Percentiles rank a stretch among this genome's conserved stretches.
These are phyloP conservation scores for Leptogaster cylindrica DNA, from an alignment of 2,888 invertebrate genomes.

Conservation along the genomic window DNA sequence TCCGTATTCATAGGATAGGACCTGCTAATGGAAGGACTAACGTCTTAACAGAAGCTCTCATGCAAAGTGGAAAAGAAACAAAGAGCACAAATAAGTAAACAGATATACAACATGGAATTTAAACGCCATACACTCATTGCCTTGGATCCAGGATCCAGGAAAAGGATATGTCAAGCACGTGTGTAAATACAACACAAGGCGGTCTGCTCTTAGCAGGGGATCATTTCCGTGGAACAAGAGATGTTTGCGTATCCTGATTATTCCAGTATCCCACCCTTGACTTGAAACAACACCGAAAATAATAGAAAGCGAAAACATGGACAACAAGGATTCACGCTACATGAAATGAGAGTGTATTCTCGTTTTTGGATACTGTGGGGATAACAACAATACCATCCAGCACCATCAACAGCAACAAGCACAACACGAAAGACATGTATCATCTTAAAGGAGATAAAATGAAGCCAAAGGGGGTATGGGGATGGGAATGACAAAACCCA, in stretches of 20 bases:
- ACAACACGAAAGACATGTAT: constrained; percentile 30
- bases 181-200: constrained; percentile 45
- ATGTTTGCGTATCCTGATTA: constrained; percentile 47
- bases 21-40: constrained; percentile 32
- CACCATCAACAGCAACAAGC: constrained; percentile 39
- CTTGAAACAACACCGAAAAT: constrained; percentile 31
- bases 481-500: background rate
- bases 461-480: too few relatives aligned
- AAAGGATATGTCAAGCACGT: constrained; percentile 45
- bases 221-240: constrained; percentile 37
- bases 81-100: constrained; percentile 32
- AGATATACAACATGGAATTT: constrained; percentile 44
- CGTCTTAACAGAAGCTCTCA: constrained; percentile 6
- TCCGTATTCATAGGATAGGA: background rate
- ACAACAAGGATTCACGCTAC: constrained; percentile 39
- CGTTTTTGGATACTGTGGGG: constrained; percentile 32
- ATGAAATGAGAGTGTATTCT: constrained; percentile 21
- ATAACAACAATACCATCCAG: constrained; percentile 35
- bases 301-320: constrained; percentile 39
- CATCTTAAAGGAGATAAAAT: background rate
- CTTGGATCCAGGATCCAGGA: constrained; percentile 39
- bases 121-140: constrained; percentile 43
- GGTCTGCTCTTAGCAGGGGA: constrained; percentile 31
- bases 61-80: constrained; percentile 27
- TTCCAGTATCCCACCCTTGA: constrained; percentile 43